Evolutionary conservation across 1,140 invertebrate species (phyloP), one percentile per base, ranked within the genome.

Genomic region (Telenomus remus): DNA sequence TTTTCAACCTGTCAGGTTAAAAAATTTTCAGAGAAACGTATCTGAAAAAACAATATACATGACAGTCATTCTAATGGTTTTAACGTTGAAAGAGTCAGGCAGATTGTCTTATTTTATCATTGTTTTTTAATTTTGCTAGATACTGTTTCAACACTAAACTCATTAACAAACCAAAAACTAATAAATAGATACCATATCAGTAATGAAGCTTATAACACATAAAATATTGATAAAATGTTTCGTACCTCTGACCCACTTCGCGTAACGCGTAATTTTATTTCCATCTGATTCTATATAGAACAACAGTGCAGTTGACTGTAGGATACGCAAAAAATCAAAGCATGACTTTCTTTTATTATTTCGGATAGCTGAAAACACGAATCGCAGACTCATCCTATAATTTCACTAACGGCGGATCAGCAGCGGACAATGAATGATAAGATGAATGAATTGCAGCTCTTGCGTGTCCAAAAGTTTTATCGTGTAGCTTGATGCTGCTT

Each of bases 201-300:
- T 56, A 64, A 53, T 59, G 60, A 53, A 72, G 53, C 57, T 57
- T 64, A 73, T 73, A 65, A 72, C 64, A 65, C 53, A 72, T 59
- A 43, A 27, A 59, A 12, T 59, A 48, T 3, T 71, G 57, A 72
- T 47, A 43, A 34, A 51, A 16, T 64, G 33, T 35, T 43, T 80
- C 70, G 82, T 79, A 86, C 82, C 84, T 85, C 81, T 82, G 82
- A 82, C 84, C 84, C 84, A 81, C 79, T 85, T 84, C 77, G 76
- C 63, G 64, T 56, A 60, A 39, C 43, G 59, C 50, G 53, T 55
- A 55, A 55, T 47, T 48, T 19, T 51, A 50, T 51, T 39, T 16
- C 42, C 2, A n/a, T 69, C 49, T 60, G 37, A 60, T 48, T 56
- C 16, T 70, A 12, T 27, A 27, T 27, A 27, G 6, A 27, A 6